Conservation (phyloP, 1,140 invertebrate genomes). For the Anoplolepis gracilipes region DNA sequence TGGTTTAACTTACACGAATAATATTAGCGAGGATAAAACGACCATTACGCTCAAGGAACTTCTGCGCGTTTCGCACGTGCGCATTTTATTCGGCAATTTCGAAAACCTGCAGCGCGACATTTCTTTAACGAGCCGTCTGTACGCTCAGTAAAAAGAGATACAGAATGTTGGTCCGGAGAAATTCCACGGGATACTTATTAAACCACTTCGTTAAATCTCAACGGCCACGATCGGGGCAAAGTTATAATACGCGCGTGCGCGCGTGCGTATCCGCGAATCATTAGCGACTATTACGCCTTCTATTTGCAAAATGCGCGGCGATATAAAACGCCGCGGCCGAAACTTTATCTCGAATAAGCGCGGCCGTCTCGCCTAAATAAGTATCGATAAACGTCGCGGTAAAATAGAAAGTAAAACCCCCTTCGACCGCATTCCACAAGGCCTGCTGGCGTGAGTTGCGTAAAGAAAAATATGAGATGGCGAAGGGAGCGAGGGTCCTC, state of each 20-base stretch:
- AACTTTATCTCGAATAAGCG: conserved; percentile 45
- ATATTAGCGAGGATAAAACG: conserved; percentile 17
- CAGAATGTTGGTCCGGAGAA: background rate
- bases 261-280: conserved; percentile 11
- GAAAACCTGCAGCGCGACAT: background rate
- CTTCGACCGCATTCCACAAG: conserved; percentile 72
- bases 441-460: conserved; percentile 61
- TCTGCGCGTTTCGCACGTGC: background rate
- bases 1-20: conserved; percentile 36
- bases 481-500: conserved; percentile 36
- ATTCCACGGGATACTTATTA: conserved; percentile 13
- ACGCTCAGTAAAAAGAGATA: conserved; percentile 25
- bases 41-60: background rate
- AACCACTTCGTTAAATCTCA: conserved; percentile 44
- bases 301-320: conserved; percentile 52
- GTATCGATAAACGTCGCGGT: conserved; percentile 74
- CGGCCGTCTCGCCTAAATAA: conserved; percentile 71
- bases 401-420: conserved; percentile 75
- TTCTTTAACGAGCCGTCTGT: background rate
- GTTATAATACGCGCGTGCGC: background rate
- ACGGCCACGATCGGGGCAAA: background rate
- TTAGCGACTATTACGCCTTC: conserved; percentile 6
- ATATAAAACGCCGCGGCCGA: conserved; percentile 57
- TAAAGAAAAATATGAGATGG: conserved; percentile 69
- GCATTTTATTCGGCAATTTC: background rate